Evolutionary conservation across 1,140 invertebrate species (phyloP).

Genomic region (Halesus radiatus): DNA sequence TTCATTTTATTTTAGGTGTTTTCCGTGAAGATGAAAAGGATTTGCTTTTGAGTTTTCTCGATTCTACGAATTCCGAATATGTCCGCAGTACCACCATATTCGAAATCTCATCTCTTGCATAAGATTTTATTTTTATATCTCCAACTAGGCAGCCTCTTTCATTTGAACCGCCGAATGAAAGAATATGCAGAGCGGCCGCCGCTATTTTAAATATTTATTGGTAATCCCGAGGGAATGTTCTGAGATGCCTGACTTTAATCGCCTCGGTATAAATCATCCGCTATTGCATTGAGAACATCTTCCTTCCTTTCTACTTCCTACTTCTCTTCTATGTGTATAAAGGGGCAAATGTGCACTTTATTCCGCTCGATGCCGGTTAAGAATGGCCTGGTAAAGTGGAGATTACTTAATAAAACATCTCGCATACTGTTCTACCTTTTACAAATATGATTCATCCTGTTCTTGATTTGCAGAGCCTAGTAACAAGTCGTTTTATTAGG

Average conservation of each 20-base stretch:
- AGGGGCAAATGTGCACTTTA: not conserved
- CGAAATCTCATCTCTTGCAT: no score
- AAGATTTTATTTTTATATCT: not conserved
- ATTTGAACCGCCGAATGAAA: constrained; percentile 23
- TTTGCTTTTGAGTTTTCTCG: no score
- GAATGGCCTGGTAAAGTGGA: not conserved
- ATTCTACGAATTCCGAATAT: no score
- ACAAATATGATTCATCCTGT: no score
- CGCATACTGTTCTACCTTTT: not conserved
- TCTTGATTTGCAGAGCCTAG: no score
- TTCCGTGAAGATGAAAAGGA: no score
- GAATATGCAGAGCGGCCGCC: constrained; percentile 10
- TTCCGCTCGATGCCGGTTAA: not conserved
- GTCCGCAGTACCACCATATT: no score
- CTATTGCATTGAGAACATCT: constrained; percentile 5
- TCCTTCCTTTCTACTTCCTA: not conserved
- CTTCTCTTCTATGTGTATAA: constrained; percentile 6
- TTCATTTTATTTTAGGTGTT: no score
- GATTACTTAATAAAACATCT: not conserved
- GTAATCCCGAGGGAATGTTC: constrained; percentile 42
- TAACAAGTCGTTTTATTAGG: no score
- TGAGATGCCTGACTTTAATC: constrained; percentile 45
- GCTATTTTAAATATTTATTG: constrained; percentile 55
- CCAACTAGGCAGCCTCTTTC: not conserved
- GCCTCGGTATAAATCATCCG: constrained; percentile 44